A percentile compares a stretch with the other conserved stretches of the same genome.
These are phyloP conservation scores for Pitangus sulphuratus DNA, from an alignment of 2,797 vertebrate genomes.

Conservation along the genomic window DNA sequence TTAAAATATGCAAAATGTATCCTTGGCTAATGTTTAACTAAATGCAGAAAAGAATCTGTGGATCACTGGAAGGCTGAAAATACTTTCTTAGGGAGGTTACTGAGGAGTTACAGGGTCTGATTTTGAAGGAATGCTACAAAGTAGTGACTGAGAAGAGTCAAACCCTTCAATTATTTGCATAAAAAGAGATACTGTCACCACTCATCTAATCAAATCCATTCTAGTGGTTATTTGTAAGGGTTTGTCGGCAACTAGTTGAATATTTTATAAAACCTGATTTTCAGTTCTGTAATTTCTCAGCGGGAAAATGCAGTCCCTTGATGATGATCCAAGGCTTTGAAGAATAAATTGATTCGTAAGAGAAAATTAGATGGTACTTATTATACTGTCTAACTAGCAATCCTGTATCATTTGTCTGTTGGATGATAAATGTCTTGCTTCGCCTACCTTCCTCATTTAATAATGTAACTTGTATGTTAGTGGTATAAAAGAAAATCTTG, in stretches of 20 bases:
- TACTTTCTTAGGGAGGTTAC: background rate
- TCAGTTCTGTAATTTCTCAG: slow-evolving; percentile 76
- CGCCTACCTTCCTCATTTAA: slow-evolving; percentile 71
- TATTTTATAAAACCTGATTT: slow-evolving; percentile 74
- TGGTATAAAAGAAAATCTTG: slow-evolving; percentile 40
- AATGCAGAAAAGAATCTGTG: background rate
- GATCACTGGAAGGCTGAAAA: background rate
- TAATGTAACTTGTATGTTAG: slow-evolving; percentile 59
- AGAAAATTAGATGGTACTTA: slow-evolving; percentile 84
- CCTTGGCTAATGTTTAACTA: background rate
- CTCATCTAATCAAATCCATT: slow-evolving; percentile 51
- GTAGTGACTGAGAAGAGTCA: background rate
- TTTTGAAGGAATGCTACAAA: slow-evolving; percentile 28
- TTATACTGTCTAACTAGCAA: slow-evolving; percentile 80
- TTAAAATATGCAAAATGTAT: background rate
- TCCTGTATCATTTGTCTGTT: slow-evolving; percentile 78
- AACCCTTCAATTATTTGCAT: slow-evolving; percentile 26
- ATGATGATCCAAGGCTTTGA: slow-evolving; percentile 76
- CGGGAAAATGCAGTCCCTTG: slow-evolving; percentile 76
- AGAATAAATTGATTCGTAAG: slow-evolving; percentile 84
- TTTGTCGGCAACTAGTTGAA: slow-evolving; percentile 62
- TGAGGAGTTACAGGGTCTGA: background rate
- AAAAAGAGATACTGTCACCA: slow-evolving; percentile 34
- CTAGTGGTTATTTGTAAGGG: slow-evolving; percentile 57
- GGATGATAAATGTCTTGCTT: slow-evolving; percentile 77